Conservation (phyloP, 2,797 vertebrate species). For the Pangasius djambal region DNA sequence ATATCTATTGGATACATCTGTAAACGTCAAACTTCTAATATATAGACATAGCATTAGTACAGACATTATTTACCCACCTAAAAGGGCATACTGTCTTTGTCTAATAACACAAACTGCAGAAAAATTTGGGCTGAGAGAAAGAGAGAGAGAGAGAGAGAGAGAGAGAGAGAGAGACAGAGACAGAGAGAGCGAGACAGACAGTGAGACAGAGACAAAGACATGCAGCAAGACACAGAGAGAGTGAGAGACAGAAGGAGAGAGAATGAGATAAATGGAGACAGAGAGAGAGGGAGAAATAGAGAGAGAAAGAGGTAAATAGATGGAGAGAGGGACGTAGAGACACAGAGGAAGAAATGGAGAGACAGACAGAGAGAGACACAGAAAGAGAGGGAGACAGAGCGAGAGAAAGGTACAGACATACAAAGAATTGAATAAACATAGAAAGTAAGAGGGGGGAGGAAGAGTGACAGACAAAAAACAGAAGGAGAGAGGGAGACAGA, state of each 20-base stretch:
- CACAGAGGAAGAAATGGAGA: not conserved
- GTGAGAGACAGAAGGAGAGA: not conserved
- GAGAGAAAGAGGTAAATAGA: no score
- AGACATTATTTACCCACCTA: not conserved
- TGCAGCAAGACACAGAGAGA: not conserved
- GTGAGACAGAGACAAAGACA: not conserved
- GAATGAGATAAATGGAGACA: not conserved
- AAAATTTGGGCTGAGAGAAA: not conserved
- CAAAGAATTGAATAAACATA: not conserved
- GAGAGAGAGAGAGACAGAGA: not conserved
- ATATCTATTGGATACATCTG: not conserved
- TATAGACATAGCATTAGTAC: not conserved
- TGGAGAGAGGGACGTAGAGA: not conserved
- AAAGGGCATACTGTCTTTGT: not conserved
- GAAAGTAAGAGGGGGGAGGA: not conserved
- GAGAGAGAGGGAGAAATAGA: not conserved
- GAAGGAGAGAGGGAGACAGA: not conserved
- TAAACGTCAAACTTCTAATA: not conserved
- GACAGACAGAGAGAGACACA: not conserved
- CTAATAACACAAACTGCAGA: not conserved
- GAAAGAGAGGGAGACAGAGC: not conserved
- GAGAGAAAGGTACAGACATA: not conserved
- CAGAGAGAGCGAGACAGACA: not conserved
- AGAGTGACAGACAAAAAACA: not conserved
- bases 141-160: not conserved